Conservation (phyloP, 2,888 invertebrate species). For the Cistogaster globosa region DNA sequence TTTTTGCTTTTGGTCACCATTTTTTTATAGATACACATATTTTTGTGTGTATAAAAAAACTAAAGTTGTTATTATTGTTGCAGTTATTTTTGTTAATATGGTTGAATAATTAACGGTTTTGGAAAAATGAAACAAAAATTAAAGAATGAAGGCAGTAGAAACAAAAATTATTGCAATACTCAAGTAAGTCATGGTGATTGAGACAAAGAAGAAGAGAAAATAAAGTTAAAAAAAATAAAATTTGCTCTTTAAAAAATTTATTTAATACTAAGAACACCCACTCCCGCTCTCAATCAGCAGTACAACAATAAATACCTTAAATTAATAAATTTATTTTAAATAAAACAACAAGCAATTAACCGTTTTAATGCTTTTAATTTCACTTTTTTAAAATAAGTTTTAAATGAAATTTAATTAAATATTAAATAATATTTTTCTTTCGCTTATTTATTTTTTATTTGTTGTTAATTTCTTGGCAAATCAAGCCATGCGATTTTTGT, state of each 20-base stretch:
- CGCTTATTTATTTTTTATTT: no score
- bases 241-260: conserved; percentile 15
- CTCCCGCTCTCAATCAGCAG: background rate
- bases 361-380: conserved; percentile 61
- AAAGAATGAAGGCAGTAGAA: background rate
- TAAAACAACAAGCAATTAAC: conserved; percentile 33
- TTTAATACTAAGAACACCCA: conserved; percentile 8
- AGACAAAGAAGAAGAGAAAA: conserved; percentile 6
- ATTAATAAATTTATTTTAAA: background rate
- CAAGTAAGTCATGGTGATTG: conserved; percentile 20
- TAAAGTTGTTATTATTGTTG: conserved; percentile 26
- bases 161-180: conserved; percentile 12
- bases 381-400: conserved; percentile 34
- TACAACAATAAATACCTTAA: background rate
- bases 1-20: conserved; percentile 29
- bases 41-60: background rate
- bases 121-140: conserved; percentile 19
- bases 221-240: background rate
- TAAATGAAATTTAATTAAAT: background rate
- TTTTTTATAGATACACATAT: background rate
- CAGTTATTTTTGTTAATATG: conserved; percentile 40
- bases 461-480: no score
- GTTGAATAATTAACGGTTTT: conserved; percentile 56
- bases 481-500: no score
- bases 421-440: background rate